These are phyloP conservation scores for Agrenia bidenticulata DNA, from an alignment of 2,888 invertebrate species.

Conservation along the genomic window DNA sequence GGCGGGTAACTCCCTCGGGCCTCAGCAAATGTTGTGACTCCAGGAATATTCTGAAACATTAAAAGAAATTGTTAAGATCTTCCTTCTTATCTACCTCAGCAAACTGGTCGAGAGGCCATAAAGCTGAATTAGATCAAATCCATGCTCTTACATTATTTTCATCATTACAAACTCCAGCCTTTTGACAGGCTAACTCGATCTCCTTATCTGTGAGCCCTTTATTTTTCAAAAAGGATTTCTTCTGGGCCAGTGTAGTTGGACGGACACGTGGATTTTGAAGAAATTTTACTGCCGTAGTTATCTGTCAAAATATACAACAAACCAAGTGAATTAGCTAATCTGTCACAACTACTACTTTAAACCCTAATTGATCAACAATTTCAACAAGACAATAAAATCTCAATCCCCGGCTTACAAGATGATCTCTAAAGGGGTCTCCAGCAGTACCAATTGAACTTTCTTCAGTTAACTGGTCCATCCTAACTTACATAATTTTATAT, in stretches of 20 bases:
- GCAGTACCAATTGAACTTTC: too few relatives aligned
- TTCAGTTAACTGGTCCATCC: too few relatives aligned
- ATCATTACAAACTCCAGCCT: constrained; percentile 57
- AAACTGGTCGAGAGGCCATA: neutral
- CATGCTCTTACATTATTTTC: constrained; percentile 29
- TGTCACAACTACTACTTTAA: too few relatives aligned
- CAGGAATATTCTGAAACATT: neutral
- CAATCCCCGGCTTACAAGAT: too few relatives aligned
- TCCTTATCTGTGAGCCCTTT: constrained; percentile 77
- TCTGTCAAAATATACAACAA: constrained; percentile 59
- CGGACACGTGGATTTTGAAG: constrained; percentile 81
- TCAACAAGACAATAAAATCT: too few relatives aligned
- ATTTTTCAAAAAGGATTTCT: constrained; percentile 73
- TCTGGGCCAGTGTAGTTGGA: constrained; percentile 72
- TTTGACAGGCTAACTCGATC: constrained; percentile 72
- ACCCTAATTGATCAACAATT: neutral
- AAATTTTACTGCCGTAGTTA: constrained; percentile 82
- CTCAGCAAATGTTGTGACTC: neutral
- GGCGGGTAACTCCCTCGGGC: neutral
- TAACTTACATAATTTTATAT: too few relatives aligned
- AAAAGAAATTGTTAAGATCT: neutral
- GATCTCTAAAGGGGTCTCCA: too few relatives aligned
- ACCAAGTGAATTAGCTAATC: neutral
- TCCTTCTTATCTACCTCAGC: too few relatives aligned
- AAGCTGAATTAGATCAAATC: neutral